Evolutionary conservation across 23 tunicate species (phyloP).

Genomic region (Aplidium turbinatum): DNA sequence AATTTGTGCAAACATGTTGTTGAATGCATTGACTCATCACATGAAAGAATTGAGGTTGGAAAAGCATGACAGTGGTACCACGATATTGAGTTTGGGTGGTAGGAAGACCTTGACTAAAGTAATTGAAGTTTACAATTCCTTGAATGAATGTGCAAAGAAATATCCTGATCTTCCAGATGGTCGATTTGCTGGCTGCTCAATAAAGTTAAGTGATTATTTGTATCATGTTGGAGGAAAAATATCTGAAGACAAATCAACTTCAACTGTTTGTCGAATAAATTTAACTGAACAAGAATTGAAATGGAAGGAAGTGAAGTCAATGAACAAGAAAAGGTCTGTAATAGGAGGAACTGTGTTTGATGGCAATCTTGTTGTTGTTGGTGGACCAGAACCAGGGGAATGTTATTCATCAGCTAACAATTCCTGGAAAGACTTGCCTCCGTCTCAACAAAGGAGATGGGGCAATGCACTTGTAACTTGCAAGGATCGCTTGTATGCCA

Average conservation of each 20-base stretch:
- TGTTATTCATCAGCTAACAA: background rate
- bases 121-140: too few relatives aligned
- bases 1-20: too few relatives aligned
- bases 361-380: background rate
- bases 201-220: too few relatives aligned
- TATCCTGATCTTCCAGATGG: too few relatives aligned
- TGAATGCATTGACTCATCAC: background rate
- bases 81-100: too few relatives aligned
- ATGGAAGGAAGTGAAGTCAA: conserved; percentile 2
- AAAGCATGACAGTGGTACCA: too few relatives aligned
- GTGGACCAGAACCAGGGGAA: background rate
- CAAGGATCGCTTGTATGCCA: background rate
- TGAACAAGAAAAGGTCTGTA: background rate
- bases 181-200: too few relatives aligned
- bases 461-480: background rate
- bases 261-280: background rate
- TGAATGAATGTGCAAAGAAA: too few relatives aligned
- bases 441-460: background rate
- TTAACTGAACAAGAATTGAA: background rate
- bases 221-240: too few relatives aligned
- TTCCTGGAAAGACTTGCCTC: background rate
- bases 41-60: background rate
- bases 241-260: too few relatives aligned
- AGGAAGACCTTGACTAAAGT: too few relatives aligned
- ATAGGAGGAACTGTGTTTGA: background rate